Evolutionary conservation across 2,888 invertebrate species (phyloP), one percentile per base, ranked within the genome.

Genomic region (Nomada lathburiana): DNA sequence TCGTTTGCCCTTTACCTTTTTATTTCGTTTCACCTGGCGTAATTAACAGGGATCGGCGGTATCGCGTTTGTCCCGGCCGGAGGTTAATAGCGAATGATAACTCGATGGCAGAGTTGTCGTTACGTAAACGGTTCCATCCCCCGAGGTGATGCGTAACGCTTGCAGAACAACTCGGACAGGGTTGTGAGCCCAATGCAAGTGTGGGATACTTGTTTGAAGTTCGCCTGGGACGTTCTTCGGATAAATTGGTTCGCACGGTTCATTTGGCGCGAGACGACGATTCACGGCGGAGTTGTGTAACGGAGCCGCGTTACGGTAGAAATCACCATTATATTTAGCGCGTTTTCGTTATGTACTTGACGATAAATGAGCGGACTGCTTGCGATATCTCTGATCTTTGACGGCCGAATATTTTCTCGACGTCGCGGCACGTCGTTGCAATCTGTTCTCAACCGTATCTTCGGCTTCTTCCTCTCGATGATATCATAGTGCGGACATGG

Each of bases 391-490:
- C 16, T 47, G 70, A 47, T 52, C 62, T 11, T 42, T n/a, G 53
- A 67, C 47, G 53, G 50, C 44, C 52, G 36, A 53, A 36, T 77
- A 47, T 71, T 59, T 65, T 20, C 36, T 20, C 47, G 52, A 65
- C 50, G 80, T 70, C 65, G 29, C 50, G 36, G 26, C 44, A 26
- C 20, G 11, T 20, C 13, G 16, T 11, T 20, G 57, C 20, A 36
- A 36, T 57, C 68, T 78, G 62, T 50, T 76, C 47, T 76, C 42
- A 70, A 36, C 70, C 53, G 60, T 80, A 77, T 70, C 79, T 60
- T 67, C 44, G 55, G 29, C 55, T 42, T 59, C 53, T 62, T 71
- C 60, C 80, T 11, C 10, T 11, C 1, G 47, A 26, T 26, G 29
- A 42, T 70, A 59, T 77, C 60, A 44, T 52, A 16, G 36, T 11